Evolutionary conservation across 2,113 vertebrate genomes (phyloP), one percentile per base, ranked within the genome.

Genomic region (Melanerpes aurifrons): DNA sequence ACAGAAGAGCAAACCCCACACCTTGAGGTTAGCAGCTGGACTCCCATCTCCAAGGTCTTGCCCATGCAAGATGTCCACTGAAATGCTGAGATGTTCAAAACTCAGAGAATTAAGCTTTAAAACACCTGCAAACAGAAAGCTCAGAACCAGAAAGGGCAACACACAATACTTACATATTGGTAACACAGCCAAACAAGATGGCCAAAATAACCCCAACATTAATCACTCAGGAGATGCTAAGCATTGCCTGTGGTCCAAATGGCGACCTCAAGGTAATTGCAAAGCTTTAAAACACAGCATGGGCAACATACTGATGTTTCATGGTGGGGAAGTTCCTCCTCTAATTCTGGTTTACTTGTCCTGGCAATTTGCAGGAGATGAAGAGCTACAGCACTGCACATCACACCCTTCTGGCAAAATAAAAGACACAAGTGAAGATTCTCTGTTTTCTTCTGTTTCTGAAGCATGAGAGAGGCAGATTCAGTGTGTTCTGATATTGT

Each of bases 1-100:
- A 97, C 66, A 2, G 86, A 67, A 12, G 22, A 26, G 82, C 97
- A 97, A 69, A 98, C 35, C 28, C 93, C 50, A 70, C 13, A 84
- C 29, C 0, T 11, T 15, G 31, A 56, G 54, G 54, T 28, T 28
- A 28, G 15, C 54, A 56, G 26, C 25, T 56, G 24, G 54, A 16
- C 54, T 28, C 26, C 26, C 25, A 56, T 28, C 54, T 56, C 15
- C 24, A 28, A 56, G 54, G 54, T 56, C 54, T 56, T 56, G 26
- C 26, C 54, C 54, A 56, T 45, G 43, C 16, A 45, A 45, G 15
- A 35, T 1, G 35, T 17, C 81, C 96, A 96, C 19, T n/a, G 56
- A 4, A 66, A 67, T 22, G 69, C 17, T 2, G 76, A 85, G 37
- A 68, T 40, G 22, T 68, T 74, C 76, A 96, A 59, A 57, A 12